phyloP scores from a whole-genome alignment of 92 coral and sea anemone species.

The Isaurus tuberculatus region DNA sequence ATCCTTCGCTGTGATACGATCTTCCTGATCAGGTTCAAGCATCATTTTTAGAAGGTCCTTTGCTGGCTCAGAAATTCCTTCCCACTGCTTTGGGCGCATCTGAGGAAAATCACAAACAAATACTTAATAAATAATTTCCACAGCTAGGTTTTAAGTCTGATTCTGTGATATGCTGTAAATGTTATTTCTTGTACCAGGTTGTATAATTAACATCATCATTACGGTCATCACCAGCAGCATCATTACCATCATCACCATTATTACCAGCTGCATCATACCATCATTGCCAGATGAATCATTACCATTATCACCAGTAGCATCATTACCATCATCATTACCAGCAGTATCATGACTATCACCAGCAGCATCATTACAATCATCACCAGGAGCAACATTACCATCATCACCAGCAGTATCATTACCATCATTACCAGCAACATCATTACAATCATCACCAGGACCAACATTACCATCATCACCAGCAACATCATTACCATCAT shows the following conservation, averaged over 20 bases:
- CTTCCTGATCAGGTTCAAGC: conserved; percentile 79
- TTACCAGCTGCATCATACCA: too few species aligned
- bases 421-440: background rate
- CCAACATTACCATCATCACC: background rate
- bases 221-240: background rate
- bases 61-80: conserved; percentile 88
- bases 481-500: background rate
- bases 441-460: background rate
- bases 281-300: too few species aligned
- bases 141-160: background rate
- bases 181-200: background rate
- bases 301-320: background rate
- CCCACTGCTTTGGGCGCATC: conserved; percentile 98
- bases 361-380: background rate
- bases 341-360: background rate
- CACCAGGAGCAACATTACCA: background rate
- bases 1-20: conserved; percentile 81
- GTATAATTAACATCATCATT: background rate
- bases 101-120: conserved; percentile 1
- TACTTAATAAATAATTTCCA: background rate
- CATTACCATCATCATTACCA: background rate
- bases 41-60: conserved; percentile 82
- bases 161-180: background rate
- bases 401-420: background rate
- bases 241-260: background rate